Conservation (phyloP, 2,888 invertebrate genomes). For the Ichneumon xanthorius region DNA sequence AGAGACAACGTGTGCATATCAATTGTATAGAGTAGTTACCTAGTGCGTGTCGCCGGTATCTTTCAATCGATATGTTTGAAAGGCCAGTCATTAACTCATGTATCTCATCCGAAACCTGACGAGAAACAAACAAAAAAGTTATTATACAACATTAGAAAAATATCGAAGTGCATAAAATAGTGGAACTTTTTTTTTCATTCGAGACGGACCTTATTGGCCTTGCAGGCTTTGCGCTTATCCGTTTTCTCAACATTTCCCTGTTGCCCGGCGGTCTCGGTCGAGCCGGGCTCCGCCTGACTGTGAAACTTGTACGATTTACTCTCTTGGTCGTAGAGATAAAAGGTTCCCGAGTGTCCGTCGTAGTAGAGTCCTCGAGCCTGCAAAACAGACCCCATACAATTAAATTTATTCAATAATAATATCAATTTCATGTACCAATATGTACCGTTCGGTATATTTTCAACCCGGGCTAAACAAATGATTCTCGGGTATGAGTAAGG, state of each 20-base stretch:
- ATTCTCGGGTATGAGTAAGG: no score
- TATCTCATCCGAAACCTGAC: slow-evolving; percentile 82
- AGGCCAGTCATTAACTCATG: slow-evolving; percentile 81
- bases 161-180: neutral
- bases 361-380: slow-evolving; percentile 95
- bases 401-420: no score
- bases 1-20: slow-evolving; percentile 78
- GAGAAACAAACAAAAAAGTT: slow-evolving; percentile 59
- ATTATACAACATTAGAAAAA: neutral
- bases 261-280: slow-evolving; percentile 57
- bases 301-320: slow-evolving; percentile 92
- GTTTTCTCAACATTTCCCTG: slow-evolving; percentile 69
- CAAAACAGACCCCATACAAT: slow-evolving; percentile 29
- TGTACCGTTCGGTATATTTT: no score
- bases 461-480: no score
- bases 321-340: slow-evolving; percentile 92
- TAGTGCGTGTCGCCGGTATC: slow-evolving; percentile 79
- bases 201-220: slow-evolving; percentile 73
- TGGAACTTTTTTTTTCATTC: neutral
- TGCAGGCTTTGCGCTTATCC: slow-evolving; percentile 75
- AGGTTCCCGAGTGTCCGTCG: slow-evolving; percentile 93
- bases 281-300: slow-evolving; percentile 88
- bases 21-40: slow-evolving; percentile 78
- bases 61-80: slow-evolving; percentile 81
- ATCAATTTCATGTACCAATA: no score